Evolutionary conservation across 2,113 vertebrate species (phyloP).

Genomic region (Raphicerus campestris): DNA sequence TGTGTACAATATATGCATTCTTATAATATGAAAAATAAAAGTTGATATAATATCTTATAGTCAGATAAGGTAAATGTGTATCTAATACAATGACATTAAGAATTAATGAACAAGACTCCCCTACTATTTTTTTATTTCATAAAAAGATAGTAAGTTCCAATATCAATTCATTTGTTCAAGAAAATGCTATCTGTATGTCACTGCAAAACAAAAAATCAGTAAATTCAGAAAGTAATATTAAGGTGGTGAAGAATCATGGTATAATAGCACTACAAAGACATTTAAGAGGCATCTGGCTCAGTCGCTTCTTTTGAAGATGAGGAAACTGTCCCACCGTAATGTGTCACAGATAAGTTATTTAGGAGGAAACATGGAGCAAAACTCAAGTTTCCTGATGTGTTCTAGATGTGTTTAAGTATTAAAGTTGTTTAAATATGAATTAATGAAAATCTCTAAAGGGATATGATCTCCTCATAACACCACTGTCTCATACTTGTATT

Average conservation of each 20-base stretch:
- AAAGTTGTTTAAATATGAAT: background rate
- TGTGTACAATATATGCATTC: background rate
- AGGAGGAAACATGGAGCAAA: background rate
- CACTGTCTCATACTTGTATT: background rate
- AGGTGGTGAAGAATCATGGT: background rate
- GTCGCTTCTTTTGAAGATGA: background rate
- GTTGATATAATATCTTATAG: background rate
- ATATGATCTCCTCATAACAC: background rate
- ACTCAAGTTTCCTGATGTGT: background rate
- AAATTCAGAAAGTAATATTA: constrained; percentile 10
- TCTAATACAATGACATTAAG: background rate
- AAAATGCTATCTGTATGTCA: background rate
- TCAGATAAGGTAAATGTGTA: background rate
- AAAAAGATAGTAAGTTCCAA: background rate
- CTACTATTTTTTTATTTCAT: background rate
- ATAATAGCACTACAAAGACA: background rate
- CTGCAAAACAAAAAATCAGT: background rate
- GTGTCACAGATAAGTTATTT: background rate
- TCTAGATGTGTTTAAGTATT: background rate
- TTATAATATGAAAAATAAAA: background rate
- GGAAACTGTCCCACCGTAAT: background rate
- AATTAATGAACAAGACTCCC: background rate
- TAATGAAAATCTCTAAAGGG: background rate
- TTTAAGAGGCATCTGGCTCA: background rate
- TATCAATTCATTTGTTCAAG: background rate